These are phyloP conservation scores for Chymomyza fuscimana DNA, from an alignment of 2,888 invertebrate species.

Conservation along the genomic window DNA sequence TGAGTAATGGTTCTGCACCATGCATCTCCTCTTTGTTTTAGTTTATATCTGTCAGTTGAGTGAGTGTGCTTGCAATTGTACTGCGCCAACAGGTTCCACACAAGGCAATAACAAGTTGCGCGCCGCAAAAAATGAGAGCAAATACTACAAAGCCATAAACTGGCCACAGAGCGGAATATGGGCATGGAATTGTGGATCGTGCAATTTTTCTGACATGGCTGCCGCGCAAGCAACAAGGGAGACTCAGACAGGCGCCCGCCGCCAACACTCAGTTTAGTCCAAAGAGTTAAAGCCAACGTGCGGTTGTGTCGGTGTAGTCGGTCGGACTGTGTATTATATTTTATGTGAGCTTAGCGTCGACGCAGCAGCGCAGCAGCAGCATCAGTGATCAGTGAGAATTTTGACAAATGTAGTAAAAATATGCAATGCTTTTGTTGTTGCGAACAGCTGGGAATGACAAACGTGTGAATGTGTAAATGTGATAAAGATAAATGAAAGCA, in stretches of 20 bases:
- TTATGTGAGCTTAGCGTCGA: slow-evolving; percentile 24
- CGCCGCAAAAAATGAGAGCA: slow-evolving; percentile 19
- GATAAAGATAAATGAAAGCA: slow-evolving; percentile 24
- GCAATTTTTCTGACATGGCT: slow-evolving; percentile 53
- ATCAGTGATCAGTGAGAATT: slow-evolving; percentile 40
- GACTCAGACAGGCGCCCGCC: not conserved
- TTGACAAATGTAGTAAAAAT: slow-evolving; percentile 18
- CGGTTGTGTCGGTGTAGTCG: slow-evolving; percentile 37
- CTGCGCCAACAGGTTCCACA: slow-evolving; percentile 55
- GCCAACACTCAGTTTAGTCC: slow-evolving; percentile 22
- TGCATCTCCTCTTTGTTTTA: too few species aligned
- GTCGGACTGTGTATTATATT: slow-evolving; percentile 12
- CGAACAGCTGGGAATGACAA: not conserved
- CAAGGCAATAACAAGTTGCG: slow-evolving; percentile 46
- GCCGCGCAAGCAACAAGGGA: slow-evolving; percentile 17
- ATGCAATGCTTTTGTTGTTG: not conserved
- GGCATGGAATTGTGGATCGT: slow-evolving; percentile 20
- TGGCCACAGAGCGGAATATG: slow-evolving; percentile 44
- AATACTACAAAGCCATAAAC: slow-evolving; percentile 63
- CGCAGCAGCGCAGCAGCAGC: slow-evolving; percentile 5
- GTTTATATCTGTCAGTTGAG: not conserved
- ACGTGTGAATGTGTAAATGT: not conserved
- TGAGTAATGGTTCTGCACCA: too few species aligned
- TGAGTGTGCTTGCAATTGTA: not conserved
- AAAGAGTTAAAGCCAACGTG: slow-evolving; percentile 51